These are phyloP conservation scores for Stigmatopora argus DNA, from an alignment of 2,113 vertebrate species.

Conservation along the genomic window DNA sequence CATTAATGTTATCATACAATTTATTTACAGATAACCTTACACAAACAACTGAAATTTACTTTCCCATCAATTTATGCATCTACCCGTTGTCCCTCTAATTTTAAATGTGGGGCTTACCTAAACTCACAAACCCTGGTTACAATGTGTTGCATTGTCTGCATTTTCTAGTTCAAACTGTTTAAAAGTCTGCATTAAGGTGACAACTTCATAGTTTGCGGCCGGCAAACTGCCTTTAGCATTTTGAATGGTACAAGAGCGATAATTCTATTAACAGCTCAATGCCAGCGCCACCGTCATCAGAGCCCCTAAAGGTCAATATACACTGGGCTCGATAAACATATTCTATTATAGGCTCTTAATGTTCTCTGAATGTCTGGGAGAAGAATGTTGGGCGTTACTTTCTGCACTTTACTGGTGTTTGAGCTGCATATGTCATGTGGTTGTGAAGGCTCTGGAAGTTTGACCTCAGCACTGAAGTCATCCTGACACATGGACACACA, in stretches of 20 bases:
- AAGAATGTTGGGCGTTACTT: slow-evolving; percentile 23
- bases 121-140: background rate
- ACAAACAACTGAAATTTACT: background rate
- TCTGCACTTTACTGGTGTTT: slow-evolving; percentile 15
- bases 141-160: background rate
- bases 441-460: slow-evolving; percentile 24
- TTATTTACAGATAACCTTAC: background rate
- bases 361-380: slow-evolving; percentile 46
- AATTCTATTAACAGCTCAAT: slow-evolving; percentile 54
- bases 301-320: slow-evolving; percentile 51
- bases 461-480: slow-evolving; percentile 28
- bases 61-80: background rate
- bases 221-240: slow-evolving; percentile 25
- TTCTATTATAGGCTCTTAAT: slow-evolving; percentile 68
- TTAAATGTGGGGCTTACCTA: background rate
- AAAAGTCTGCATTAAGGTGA: background rate
- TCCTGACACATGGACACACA: slow-evolving; percentile 28
- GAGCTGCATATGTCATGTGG: slow-evolving; percentile 35
- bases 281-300: slow-evolving; percentile 25
- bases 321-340: slow-evolving; percentile 56
- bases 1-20: background rate
- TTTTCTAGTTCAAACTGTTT: background rate
- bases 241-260: slow-evolving; percentile 45
- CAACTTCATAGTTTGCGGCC: slow-evolving; percentile 33
- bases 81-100: background rate